Base-by-base conservation (phyloP, 2,113 vertebrate species). In the Calyptomena viridis region DNA sequence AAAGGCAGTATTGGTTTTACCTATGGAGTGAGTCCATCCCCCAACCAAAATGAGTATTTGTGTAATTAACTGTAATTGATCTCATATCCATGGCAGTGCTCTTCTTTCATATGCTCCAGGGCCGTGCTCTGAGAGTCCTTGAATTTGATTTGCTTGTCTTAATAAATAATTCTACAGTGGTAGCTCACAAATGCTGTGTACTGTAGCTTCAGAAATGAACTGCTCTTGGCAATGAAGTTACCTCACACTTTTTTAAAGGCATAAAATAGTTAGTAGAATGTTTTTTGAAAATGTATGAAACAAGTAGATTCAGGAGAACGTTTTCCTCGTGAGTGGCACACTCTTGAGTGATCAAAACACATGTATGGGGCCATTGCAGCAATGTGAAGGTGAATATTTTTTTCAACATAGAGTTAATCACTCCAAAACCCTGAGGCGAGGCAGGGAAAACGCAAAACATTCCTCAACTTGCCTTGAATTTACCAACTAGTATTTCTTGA, bases 1-100 rank as follows among this genome's bases (percentile, higher is more conserved):
- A 92, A 90, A 87, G 44, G 33, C 20, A 19, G 25, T 52, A 39
- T 87, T 93, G 76, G 79, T 80, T 90, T 90, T 92, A 89, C 92
- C 68, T 86, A 18, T 16, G 1, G 68, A 78, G 64, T n/a, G 88
- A 74, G 72, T 44, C 64, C 7, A 6, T 16, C 27, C 66, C 46
- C 72, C 59, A 31, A 31, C 39, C 72, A 80, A 67, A 71, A 74
- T 37, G 68, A 72, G 11, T 39, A 33, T 90, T 83, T 90, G 83
- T 4, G 5, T 68, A 77, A 44, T 94, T 90, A 93, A 11, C 64
- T 86, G 76, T 80, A 66, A 88, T 55, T 90, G 86, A 74, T 90
- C 82, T 62, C 64, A 4, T 3, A 5, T 35, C 16, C 33, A 0
- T 28, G 33, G 49, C 3, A 3, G 20, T 46, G 74, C 46, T 84